Percentiles rank a stretch among this genome's conserved stretches.
phyloP scores from a whole-genome alignment of 2,888 invertebrate species.

The Diplazon laetatorius region DNA sequence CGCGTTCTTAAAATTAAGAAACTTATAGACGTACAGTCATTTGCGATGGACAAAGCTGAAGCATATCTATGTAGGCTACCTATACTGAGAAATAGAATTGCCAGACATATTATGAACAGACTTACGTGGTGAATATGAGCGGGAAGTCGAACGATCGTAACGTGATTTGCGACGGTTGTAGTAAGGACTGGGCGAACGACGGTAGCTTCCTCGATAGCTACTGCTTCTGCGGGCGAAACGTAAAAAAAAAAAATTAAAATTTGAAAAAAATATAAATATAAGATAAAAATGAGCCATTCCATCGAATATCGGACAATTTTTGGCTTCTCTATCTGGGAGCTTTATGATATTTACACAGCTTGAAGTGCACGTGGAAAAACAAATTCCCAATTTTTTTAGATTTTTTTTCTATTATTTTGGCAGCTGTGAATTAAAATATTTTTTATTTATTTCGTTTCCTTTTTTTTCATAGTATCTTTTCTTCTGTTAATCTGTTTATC shows the following conservation, averaged over 20 bases:
- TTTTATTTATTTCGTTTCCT: too few species aligned
- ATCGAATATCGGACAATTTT: conserved; percentile 5
- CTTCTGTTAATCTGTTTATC: too few species aligned
- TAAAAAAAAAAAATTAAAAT: conserved; percentile 25
- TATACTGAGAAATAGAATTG: conserved; percentile 66
- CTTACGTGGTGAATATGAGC: conserved; percentile 92
- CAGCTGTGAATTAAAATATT: too few species aligned
- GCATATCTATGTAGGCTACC: conserved; percentile 75
- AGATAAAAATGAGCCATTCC: conserved; percentile 39
- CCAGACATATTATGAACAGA: conserved; percentile 78
- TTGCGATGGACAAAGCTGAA: conserved; percentile 65
- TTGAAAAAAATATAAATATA: background rate
- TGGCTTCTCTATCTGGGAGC: background rate
- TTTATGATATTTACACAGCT: too few species aligned
- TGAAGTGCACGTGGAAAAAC: too few species aligned
- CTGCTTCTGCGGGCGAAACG: conserved; percentile 82
- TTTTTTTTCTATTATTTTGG: too few species aligned
- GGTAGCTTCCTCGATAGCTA: conserved; percentile 84
- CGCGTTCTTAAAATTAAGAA: conserved; percentile 54
- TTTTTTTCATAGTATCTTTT: too few species aligned
- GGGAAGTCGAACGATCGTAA: conserved; percentile 90
- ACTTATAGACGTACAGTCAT: conserved; percentile 64
- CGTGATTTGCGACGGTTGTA: conserved; percentile 86
- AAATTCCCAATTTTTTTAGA: too few species aligned
- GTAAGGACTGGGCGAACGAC: conserved; percentile 90